Evolutionary conservation across 2,113 vertebrate species (phyloP).

Genomic region (Conger conger): DNA sequence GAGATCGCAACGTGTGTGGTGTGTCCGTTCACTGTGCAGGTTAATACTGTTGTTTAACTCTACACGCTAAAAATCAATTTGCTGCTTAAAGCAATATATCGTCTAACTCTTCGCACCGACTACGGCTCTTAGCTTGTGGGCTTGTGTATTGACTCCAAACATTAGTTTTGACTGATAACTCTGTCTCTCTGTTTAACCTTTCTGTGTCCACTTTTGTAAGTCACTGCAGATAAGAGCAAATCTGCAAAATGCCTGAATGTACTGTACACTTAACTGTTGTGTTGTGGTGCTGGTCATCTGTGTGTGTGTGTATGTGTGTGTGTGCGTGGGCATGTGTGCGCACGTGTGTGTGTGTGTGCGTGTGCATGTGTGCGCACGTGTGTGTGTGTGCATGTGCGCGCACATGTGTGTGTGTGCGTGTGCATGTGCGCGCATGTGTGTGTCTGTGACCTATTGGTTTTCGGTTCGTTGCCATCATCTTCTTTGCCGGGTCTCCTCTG

Average conservation of each 20-base stretch:
- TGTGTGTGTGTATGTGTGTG: not conserved
- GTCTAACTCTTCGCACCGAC: no score
- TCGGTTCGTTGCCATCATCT: conserved; percentile 62
- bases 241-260: no score
- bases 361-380: not conserved
- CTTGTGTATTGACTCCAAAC: no score
- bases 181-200: no score
- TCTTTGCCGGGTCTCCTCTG: conserved; percentile 21
- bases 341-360: not conserved
- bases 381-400: not conserved
- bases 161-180: no score
- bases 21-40: not conserved
- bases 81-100: no score
- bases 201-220: no score
- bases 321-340: no score
- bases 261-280: not conserved
- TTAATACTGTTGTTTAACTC: not conserved
- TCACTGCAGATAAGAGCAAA: no score
- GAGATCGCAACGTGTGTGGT: not conserved
- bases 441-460: not conserved
- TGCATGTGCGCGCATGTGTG: not conserved
- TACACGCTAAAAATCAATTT: no score
- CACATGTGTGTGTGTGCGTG: not conserved
- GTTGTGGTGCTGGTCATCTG: not conserved
- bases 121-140: no score